Evolutionary conservation across 1,140 invertebrate genomes (phyloP), one percentile per base, ranked within the genome.

Genomic region (Brachionus angularis): DNA sequence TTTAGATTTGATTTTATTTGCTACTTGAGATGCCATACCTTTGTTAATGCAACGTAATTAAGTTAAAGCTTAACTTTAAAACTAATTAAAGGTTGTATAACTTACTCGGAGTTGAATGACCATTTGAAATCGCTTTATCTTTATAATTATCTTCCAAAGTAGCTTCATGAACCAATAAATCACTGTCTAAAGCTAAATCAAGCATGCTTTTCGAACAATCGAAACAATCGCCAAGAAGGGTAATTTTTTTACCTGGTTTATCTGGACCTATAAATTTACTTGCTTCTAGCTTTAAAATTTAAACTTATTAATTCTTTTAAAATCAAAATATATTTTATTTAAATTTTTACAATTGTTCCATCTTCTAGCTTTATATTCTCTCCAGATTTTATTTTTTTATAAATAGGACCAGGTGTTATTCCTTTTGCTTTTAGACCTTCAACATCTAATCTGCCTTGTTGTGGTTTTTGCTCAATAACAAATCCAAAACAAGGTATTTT

Each of bases 161-260:
- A 5, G 82, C 79, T 75, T 84, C 83, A 74, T 84, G 83, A 42
- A 84, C 74, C 10, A 83, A 58, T 2, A 83, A 74, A 75, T 83
- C 80, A 64, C 79, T 79, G 53, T 77, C 72, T 39, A 74, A 31
- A 10, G 79, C 78, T 47, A 83, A 62, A 67, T 76, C 74, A 23
- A 74, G 50, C 21, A 83, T 76, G 18, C 75, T 61, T 8, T 64
- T 75, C 14, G 82, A 77, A 39, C 27, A 42, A 73, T 83, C 76
- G 25, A 72, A 76, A 5, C 81, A 81, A 71, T 84, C 83, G 61
- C 83, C 82, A 39, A 80, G 71, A 52, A 83, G 79, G 5, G 80
- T 76, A 10, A 83, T 49, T 52, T 80, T 80, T 44, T 78, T 73
- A 27, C 82, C 82, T 33, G 74, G 75, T 55, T 75, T 73, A 1